These are phyloP conservation scores for Ibycter americanus DNA, from an alignment of 2,797 vertebrate genomes.

Conservation along the genomic window DNA sequence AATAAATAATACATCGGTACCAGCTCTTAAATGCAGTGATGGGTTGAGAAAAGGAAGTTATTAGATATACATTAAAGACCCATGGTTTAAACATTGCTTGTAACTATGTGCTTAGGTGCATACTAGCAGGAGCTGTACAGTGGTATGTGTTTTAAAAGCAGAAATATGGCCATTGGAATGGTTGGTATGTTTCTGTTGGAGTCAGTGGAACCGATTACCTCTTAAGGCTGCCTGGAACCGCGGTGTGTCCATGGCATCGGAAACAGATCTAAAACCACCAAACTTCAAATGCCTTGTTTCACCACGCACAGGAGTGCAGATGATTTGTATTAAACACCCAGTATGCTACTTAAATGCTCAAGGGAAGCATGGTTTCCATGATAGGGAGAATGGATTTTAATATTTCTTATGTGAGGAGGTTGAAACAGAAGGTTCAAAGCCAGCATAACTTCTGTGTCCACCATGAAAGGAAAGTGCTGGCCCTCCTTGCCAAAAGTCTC, in stretches of 20 bases:
- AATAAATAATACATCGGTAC: not conserved
- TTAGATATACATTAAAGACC: not conserved
- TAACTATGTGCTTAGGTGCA: not conserved
- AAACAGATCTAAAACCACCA: not conserved
- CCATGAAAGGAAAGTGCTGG: not conserved
- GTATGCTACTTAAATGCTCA: not conserved
- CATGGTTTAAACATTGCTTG: not conserved
- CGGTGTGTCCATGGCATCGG: not conserved
- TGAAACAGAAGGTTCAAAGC: not conserved
- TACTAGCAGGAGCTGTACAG: not conserved
- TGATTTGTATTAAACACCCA: not conserved
- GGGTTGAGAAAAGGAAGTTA: not conserved
- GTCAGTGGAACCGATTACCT: not conserved
- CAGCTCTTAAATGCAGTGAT: not conserved
- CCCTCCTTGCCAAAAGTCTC: not conserved
- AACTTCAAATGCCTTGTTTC: not conserved
- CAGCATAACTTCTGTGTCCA: not conserved
- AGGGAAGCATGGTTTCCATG: not conserved
- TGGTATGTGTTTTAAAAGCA: not conserved
- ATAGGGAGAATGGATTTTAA: not conserved
- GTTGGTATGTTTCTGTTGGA: not conserved
- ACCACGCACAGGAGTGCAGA: not conserved
- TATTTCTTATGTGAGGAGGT: not conserved
- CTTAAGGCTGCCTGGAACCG: not conserved
- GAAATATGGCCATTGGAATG: not conserved